These are phyloP conservation scores for Sminthurinus signatus DNA, from an alignment of 1,140 invertebrate species.

Conservation along the genomic window DNA sequence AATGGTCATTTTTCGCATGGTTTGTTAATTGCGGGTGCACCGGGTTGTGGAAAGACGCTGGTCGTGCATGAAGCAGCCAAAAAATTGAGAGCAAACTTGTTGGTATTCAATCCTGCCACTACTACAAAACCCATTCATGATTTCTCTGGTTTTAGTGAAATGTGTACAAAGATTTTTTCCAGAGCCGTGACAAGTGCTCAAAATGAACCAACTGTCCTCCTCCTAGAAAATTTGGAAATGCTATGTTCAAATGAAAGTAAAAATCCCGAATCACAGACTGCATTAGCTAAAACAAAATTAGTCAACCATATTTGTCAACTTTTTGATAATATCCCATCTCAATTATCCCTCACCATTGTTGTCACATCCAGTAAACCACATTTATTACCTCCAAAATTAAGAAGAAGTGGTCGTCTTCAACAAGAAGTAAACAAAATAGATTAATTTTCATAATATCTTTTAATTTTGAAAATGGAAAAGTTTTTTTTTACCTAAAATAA, in stretches of 20 bases:
- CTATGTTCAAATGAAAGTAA: neutral
- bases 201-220: slow-evolving; percentile 14
- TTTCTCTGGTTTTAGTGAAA: neutral
- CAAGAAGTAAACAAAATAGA: slow-evolving; percentile 11
- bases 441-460: neutral
- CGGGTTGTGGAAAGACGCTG: slow-evolving; percentile 16
- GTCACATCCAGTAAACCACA: slow-evolving; percentile 11
- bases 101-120: slow-evolving; percentile 2
- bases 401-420: slow-evolving; percentile 15
- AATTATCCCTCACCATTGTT: slow-evolving; percentile 1
- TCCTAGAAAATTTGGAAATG: slow-evolving; percentile 6
- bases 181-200: neutral
- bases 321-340: slow-evolving; percentile 4
- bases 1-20: slow-evolving; percentile 10
- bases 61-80: slow-evolving; percentile 13
- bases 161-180: neutral
- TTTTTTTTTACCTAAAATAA: slow-evolving; percentile 4
- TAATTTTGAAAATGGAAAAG: neutral
- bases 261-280: neutral
- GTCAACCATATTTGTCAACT: slow-evolving; percentile 17
- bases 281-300: slow-evolving; percentile 4
- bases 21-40: slow-evolving; percentile 15
- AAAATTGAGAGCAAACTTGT: slow-evolving; percentile 9
- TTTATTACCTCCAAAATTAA: slow-evolving; percentile 9
- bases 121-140: neutral